Conservation (phyloP, 35 echinoderm and acorn worm species). For the Apostichopus parvimensis region DNA sequence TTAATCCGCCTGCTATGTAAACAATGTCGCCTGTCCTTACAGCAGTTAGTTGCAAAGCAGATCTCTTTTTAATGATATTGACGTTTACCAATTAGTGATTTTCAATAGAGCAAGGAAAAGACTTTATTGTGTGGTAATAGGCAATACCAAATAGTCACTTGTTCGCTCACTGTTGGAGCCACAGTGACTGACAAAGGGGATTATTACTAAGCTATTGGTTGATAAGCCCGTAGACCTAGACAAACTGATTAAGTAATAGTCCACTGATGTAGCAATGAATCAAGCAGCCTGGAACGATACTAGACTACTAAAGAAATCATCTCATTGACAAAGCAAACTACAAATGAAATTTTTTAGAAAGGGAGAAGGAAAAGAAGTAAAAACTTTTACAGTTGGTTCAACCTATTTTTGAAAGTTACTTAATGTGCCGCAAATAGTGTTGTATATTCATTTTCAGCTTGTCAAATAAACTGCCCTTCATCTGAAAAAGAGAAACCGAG, state of each 20-base stretch:
- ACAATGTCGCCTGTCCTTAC: neutral
- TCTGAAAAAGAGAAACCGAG: too few species aligned
- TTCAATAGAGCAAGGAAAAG: neutral
- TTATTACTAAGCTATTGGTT: neutral
- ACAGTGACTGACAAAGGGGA: neutral
- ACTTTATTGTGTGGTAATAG: neutral
- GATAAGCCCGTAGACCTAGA: neutral
- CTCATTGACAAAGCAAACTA: too few species aligned
- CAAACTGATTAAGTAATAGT: conserved; percentile 1
- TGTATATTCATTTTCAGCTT: too few species aligned
- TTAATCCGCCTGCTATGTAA: neutral
- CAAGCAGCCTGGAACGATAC: neutral
- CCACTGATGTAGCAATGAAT: neutral
- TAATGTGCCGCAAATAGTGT: too few species aligned
- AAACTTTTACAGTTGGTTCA: too few species aligned
- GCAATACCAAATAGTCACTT: neutral
- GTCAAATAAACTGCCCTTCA: too few species aligned
- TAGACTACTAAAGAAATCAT: neutral
- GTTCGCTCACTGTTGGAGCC: neutral
- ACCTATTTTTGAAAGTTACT: too few species aligned
- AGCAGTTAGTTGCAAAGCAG: neutral
- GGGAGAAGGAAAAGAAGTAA: too few species aligned
- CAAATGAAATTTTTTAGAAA: too few species aligned
- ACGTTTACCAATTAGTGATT: neutral
- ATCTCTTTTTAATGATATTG: neutral